Evolutionary conservation across 2,113 vertebrate genomes (phyloP).

Genomic region (Protobothrops mucrosquamatus): DNA sequence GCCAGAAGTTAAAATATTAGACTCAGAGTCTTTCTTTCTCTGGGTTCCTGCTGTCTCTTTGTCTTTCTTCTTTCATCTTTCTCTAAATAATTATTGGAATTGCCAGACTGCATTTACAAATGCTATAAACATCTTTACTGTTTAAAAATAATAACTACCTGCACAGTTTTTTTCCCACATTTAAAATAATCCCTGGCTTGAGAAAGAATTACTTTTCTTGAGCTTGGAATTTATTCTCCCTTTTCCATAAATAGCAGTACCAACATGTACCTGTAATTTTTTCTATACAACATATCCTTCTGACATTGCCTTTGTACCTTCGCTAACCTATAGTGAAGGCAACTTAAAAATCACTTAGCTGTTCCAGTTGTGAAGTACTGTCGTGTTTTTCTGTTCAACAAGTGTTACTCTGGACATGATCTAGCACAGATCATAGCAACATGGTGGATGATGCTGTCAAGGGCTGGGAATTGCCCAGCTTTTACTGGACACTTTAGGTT

Average conservation of each 20-base stretch:
- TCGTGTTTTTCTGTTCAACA: background rate
- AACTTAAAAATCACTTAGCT: background rate
- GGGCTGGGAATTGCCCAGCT: background rate
- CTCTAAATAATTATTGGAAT: background rate
- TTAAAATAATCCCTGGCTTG: background rate
- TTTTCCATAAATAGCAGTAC: background rate
- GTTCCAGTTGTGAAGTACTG: background rate
- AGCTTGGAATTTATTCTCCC: background rate
- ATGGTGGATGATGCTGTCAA: background rate
- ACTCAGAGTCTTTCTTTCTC: no score
- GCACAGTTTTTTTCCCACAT: background rate
- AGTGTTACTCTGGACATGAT: background rate
- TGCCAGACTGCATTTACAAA: background rate
- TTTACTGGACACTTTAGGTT: background rate
- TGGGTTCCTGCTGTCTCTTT: background rate
- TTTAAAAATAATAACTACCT: background rate
- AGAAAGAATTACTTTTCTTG: background rate
- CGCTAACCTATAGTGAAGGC: background rate
- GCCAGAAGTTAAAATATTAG: background rate
- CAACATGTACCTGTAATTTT: background rate
- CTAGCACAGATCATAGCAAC: background rate
- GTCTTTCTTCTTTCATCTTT: background rate
- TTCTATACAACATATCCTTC: background rate
- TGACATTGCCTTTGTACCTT: background rate
- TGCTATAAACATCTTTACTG: background rate